These are phyloP conservation scores for Toxonevra muliebris DNA, from an alignment of 2,888 invertebrate genomes.

Conservation along the genomic window DNA sequence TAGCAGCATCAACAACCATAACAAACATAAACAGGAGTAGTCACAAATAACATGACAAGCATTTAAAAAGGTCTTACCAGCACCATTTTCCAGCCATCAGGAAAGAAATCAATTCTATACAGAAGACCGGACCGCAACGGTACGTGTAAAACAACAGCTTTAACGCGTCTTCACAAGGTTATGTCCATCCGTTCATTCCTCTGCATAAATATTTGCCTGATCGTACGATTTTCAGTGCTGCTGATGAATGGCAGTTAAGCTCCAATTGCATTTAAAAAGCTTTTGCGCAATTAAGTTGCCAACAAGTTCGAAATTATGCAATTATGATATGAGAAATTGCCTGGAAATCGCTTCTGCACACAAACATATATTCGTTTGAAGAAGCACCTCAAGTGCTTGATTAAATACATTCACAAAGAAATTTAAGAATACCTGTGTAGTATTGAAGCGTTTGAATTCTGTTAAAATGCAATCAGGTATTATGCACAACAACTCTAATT, in stretches of 20 bases:
- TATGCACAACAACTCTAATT: no score
- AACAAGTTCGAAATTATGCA: constrained; percentile 64
- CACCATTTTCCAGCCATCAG: constrained; percentile 40
- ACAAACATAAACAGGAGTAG: no score
- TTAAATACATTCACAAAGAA: no score
- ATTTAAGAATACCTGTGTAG: no score
- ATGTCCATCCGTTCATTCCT: background rate
- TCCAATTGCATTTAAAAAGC: constrained; percentile 42
- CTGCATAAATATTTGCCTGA: background rate
- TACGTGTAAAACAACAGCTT: constrained; percentile 17
- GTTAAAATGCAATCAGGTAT: no score
- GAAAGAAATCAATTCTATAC: constrained; percentile 16
- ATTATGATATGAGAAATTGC: constrained; percentile 62
- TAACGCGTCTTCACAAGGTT: constrained; percentile 13
- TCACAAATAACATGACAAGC: constrained; percentile 51
- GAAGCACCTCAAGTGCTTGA: no score
- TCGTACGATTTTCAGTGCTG: constrained; percentile 4
- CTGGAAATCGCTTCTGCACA: constrained; percentile 5
- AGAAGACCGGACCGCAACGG: background rate
- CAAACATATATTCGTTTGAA: no score
- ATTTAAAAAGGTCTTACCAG: constrained; percentile 59
- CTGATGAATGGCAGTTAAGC: constrained; percentile 48
- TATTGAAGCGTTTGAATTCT: no score
- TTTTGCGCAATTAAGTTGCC: constrained; percentile 62
- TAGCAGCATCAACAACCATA: no score